These are phyloP conservation scores for Thunnus thynnus DNA, from an alignment of 2,113 vertebrate genomes.

Conservation along the genomic window DNA sequence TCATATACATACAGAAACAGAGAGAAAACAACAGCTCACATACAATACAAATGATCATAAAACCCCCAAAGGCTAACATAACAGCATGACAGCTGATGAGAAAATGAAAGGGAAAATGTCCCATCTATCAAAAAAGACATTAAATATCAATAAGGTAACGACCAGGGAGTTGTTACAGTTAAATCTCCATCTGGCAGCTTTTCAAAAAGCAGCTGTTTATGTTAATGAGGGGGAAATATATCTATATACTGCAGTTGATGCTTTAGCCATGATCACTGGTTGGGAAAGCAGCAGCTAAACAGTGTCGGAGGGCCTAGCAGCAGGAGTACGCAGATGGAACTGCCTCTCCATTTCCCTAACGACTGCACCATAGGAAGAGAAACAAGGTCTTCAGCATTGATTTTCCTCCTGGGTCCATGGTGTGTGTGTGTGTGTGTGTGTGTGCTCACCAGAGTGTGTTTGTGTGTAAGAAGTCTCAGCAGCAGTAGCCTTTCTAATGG, in stretches of 20 bases:
- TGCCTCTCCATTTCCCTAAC: conserved; percentile 81
- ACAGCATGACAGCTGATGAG: conserved; percentile 29
- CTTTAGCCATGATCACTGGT: conserved; percentile 9
- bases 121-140: conserved; percentile 43
- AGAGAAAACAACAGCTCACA: neutral
- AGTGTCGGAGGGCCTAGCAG: conserved; percentile 49
- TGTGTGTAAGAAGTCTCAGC: conserved; percentile 41
- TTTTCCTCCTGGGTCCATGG: conserved; percentile 70
- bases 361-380: conserved; percentile 79
- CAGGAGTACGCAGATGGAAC: conserved; percentile 68
- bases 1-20: neutral
- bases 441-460: conserved; percentile 7
- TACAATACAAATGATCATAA: conserved; percentile 6
- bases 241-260: neutral
- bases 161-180: conserved; percentile 3
- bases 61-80: conserved; percentile 3
- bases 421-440: conserved; percentile 40
- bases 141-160: conserved; percentile 44
- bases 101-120: neutral
- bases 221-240: conserved; percentile 37
- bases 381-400: conserved; percentile 80
- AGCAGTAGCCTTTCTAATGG: conserved; percentile 71
- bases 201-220: conserved; percentile 53
- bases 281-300: conserved; percentile 38
- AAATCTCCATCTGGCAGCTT: conserved; percentile 40